Evolutionary conservation across 2,797 vertebrate genomes (phyloP), one percentile per base, ranked within the genome.

Genomic region (Galago senegalensis): DNA sequence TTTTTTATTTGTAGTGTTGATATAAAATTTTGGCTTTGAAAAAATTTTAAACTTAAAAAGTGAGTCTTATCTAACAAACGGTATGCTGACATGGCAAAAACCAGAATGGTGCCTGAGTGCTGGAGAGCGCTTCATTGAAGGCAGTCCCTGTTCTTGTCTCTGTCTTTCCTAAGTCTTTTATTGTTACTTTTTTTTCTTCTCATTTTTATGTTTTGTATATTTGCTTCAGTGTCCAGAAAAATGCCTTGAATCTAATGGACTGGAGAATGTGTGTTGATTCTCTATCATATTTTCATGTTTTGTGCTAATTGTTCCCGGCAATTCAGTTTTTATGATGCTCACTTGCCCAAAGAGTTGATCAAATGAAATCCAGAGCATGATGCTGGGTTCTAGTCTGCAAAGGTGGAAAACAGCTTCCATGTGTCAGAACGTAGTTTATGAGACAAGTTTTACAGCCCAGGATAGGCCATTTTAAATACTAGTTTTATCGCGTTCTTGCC

Each of bases 1-100:
- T 3, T 60, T 67, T 91, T 69, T 69, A 85, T 72, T 91, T 91
- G 53, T 1, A 7, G 25, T 43, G 21, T 17, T 80, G 60, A 80
- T n/a, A 3, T 53, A 69, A 84, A 92, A 49, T 82, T 94, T 91
- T 60, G 40, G 9, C 61, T 76, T 96, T 23, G 67, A 91, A 93
- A 69, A 69, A 49, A 34, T 76, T 76, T 87, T 85, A 89, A 37
- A 95, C 93, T 80, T 93, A 7, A 89, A 80, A 96, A 87, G 69
- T 65, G 37, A 76, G 23, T 91, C 73, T 94, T 86, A 92, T 82
- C 77, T 79, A 65, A 49, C 1, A 43, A 81, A 40, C 5, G 40
- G 25, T 40, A 61, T 81, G 58, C 34, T 29, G 23, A 81, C 14
- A 82, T 8, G 58, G 58, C 31, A 79, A 87, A 34, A 34, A 27